Conservation (phyloP, 2,888 invertebrate species). For the Mesorhabditis sp. region DNA sequence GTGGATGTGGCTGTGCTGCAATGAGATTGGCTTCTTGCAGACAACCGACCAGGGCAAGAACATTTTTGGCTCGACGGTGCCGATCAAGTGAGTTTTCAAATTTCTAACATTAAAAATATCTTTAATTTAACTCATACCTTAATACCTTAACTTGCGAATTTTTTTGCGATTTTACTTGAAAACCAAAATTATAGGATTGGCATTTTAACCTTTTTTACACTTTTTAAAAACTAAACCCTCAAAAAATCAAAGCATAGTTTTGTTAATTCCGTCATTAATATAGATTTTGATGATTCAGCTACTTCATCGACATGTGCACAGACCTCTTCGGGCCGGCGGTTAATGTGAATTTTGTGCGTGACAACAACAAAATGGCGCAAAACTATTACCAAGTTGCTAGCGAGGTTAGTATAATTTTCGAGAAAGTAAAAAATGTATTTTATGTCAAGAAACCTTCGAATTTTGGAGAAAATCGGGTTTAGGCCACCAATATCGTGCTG, state of each 20-base stretch:
- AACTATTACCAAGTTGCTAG: constrained; percentile 28
- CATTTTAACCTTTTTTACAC: too few species aligned
- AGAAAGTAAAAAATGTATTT: constrained; percentile 17
- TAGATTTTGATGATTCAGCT: constrained; percentile 19
- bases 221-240: too few species aligned
- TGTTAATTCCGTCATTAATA: background rate
- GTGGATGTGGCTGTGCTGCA: constrained; percentile 52
- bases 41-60: constrained; percentile 40
- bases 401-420: constrained; percentile 14
- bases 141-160: background rate
- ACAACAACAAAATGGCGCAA: constrained; percentile 25
- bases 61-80: constrained; percentile 38
- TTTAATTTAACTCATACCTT: background rate
- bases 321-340: constrained; percentile 36
- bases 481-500: constrained; percentile 43
- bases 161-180: too few species aligned
- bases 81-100: constrained; percentile 25
- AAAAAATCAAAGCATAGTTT: too few species aligned
- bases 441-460: background rate
- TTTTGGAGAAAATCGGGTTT: constrained; percentile 7
- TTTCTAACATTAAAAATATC: background rate
- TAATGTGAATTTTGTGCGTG: constrained; percentile 21
- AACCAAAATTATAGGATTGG: too few species aligned
- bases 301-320: constrained; percentile 42
- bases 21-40: constrained; percentile 48